Conservation (phyloP, 2,888 invertebrate species). For the Agonopterix arenella region DNA sequence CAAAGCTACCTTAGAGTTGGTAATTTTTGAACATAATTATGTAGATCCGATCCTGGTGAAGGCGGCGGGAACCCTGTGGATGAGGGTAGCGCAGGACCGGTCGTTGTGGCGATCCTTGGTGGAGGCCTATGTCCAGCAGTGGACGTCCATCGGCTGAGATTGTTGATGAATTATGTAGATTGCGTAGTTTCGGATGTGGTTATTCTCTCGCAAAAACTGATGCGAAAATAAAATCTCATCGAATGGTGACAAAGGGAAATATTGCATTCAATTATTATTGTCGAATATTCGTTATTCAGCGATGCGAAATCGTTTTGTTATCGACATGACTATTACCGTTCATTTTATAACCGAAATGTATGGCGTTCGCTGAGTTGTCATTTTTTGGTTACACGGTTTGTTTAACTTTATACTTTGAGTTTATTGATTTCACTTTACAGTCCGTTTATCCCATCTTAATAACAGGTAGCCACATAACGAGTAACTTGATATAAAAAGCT, state of each 20-base stretch:
- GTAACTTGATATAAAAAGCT: too few species aligned
- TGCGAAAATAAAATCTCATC: background rate
- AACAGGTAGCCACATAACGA: too few species aligned
- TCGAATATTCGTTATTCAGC: conserved; percentile 41
- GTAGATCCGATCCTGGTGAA: too few species aligned
- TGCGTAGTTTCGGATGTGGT: background rate
- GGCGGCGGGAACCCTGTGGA: too few species aligned
- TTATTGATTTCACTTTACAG: too few species aligned
- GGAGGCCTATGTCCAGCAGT: too few species aligned
- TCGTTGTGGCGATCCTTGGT: too few species aligned
- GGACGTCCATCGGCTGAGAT: background rate
- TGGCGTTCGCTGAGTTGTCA: background rate
- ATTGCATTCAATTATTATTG: conserved; percentile 46
- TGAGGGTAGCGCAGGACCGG: too few species aligned
- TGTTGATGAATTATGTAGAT: background rate
- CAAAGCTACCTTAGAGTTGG: too few species aligned
- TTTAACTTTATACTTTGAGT: background rate
- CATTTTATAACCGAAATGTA: conserved; percentile 2
- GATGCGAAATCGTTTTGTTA: conserved; percentile 35
- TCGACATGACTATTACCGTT: conserved; percentile 26
- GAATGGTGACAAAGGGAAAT: conserved; percentile 22
- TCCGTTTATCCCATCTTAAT: too few species aligned
- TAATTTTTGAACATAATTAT: too few species aligned
- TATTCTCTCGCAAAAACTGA: too few species aligned
- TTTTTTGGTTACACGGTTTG: background rate